Conservation (phyloP, 2,797 vertebrate species). For the Hephaestus fuliginosus region DNA sequence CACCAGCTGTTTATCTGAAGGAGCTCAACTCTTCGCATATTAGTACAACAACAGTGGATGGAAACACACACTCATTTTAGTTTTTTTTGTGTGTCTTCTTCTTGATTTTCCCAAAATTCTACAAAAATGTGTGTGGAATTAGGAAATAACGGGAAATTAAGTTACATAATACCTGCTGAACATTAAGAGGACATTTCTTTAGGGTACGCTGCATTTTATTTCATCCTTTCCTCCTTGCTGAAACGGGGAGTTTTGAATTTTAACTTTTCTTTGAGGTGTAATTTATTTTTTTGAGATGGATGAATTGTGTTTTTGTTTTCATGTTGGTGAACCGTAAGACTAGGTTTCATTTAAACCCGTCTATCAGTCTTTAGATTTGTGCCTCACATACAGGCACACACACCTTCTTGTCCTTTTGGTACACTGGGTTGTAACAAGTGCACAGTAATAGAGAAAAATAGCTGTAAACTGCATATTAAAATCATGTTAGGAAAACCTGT, state of each 20-base stretch:
- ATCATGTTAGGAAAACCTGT: constrained; percentile 2
- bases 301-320: background rate
- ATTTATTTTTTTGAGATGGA: background rate
- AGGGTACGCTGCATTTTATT: background rate
- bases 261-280: background rate
- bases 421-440: background rate
- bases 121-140: too few species aligned
- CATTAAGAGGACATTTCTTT: background rate
- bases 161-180: background rate
- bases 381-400: background rate
- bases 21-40: too few species aligned
- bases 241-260: background rate
- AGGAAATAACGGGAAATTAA: background rate
- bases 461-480: constrained; percentile 8
- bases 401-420: background rate
- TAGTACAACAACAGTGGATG: too few species aligned
- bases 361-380: background rate
- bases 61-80: background rate
- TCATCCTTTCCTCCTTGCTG: background rate
- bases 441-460: constrained; percentile 15
- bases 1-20: too few species aligned
- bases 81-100: background rate
- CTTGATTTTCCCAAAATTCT: background rate
- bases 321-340: background rate
- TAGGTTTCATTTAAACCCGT: background rate